A percentile compares a stretch with the other conserved stretches of the same genome.
phyloP scores from a whole-genome alignment of 64 coral and sea anemone species.

The Pocillopora verrucosa region DNA sequence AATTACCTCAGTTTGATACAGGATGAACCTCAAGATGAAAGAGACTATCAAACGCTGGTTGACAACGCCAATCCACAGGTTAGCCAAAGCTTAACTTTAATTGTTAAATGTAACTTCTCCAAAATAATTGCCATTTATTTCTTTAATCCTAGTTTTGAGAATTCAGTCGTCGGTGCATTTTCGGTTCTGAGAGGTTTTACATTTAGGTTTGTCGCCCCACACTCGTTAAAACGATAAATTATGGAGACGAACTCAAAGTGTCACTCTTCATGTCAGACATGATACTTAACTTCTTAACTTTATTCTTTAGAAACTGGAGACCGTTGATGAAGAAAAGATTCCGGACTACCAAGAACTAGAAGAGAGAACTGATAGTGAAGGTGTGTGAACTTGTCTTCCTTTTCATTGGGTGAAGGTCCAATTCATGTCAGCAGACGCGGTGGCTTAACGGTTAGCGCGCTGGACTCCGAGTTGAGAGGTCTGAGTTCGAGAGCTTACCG shows the following conservation, averaged over 20 bases:
- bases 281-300: no score
- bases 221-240: no score
- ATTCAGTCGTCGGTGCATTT: no score
- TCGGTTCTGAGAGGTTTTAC: no score
- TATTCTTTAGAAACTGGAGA: not conserved
- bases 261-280: no score
- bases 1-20: conserved; percentile 43
- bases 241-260: no score
- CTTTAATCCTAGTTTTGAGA: not conserved
- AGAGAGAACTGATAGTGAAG: conserved; percentile 30
- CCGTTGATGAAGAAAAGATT: conserved; percentile 23
- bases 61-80: not conserved
- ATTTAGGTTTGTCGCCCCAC: no score
- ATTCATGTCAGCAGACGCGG: no score
- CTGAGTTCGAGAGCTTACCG: no score
- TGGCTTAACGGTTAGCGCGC: not conserved
- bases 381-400: not conserved
- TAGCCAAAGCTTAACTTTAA: not conserved
- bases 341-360: conserved; percentile 23
- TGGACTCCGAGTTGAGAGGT: no score
- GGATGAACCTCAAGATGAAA: not conserved
- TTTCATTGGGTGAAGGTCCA: not conserved
- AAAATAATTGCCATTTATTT: not conserved
- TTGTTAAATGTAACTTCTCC: not conserved
- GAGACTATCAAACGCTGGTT: conserved; percentile 38